Evolutionary conservation across 2,797 vertebrate species (phyloP), one percentile per base, ranked within the genome.

Genomic region (Rhynchonycteris naso): DNA sequence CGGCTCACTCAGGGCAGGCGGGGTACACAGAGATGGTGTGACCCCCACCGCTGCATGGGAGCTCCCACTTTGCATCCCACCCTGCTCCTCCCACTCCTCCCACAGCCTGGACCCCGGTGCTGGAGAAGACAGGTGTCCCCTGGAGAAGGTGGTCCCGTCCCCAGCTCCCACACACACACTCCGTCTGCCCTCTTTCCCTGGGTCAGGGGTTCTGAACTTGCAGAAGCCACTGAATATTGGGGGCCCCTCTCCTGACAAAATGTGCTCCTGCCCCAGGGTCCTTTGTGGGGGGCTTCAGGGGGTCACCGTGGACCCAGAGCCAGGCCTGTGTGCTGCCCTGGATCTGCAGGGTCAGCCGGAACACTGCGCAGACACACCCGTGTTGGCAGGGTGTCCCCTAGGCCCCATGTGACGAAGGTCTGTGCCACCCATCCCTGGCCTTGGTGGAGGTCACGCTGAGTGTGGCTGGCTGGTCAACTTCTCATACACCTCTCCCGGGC

Each of bases 241-340:
- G 9, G 30, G 26, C 9, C 59, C 15, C 5, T 33, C 43, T 11
- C 52, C 54, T 2, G 12, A 58, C 5, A 52, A 52, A 35, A 19
- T 1, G 15, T 0, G 14, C 24, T 2, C 4, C 0, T 0, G 19
- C 22, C 74, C 11, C 13, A 11, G 12, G 0, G 18, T 21, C 8
- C 47, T 66, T 1, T 2, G 15, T 22, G 74, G 74, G 33, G 11
- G 0, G 2, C 26, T 15, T 83, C 65, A 59, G 43, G 68, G 71
- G 26, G 16, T 76, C 85, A 33, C 11, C 9, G 1, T 59, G 30
- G 33, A 8, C 68, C 5, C 13, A 28, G 80, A 52, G 7, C 35
- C 50, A 19, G 0, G 52, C 30, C 21, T 2, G 15, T 0, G 10
- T 4, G 24, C 71, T 14, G 21, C 47, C 28, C 28, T 0, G 18